These are phyloP conservation scores for Polyergus mexicanus DNA, from an alignment of 1,140 invertebrate species.

Conservation along the genomic window DNA sequence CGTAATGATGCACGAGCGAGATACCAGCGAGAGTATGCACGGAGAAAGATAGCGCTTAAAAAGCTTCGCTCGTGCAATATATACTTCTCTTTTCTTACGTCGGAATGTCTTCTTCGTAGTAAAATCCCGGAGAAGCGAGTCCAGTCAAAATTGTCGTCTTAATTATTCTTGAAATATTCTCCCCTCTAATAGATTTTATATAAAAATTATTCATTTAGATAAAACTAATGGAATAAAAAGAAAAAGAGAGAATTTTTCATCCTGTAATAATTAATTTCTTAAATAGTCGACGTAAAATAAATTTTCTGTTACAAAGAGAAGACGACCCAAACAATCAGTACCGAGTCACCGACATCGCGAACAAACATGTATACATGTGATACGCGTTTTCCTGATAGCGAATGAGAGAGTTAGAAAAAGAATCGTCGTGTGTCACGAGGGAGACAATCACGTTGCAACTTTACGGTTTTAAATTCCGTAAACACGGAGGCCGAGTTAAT, in stretches of 20 bases:
- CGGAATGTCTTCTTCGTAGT: slow-evolving; percentile 2
- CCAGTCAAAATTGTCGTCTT: slow-evolving; percentile 6
- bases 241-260: background rate
- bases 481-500: slow-evolving; percentile 66
- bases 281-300: background rate
- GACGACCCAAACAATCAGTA: background rate
- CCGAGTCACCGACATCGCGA: background rate
- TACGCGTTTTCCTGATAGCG: background rate
- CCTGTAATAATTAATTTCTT: background rate
- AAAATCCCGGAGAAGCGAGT: background rate
- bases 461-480: slow-evolving; percentile 38
- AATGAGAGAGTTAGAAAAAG: no score
- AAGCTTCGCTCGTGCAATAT: slow-evolving; percentile 37
- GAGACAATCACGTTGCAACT: background rate
- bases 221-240: background rate
- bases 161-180: background rate
- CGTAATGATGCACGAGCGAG: slow-evolving; percentile 51
- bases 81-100: background rate
- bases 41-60: slow-evolving; percentile 30
- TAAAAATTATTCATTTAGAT: background rate
- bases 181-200: background rate
- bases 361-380: background rate
- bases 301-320: background rate
- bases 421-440: background rate
- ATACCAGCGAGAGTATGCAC: background rate